Percentiles rank a stretch among this genome's conserved stretches.
phyloP scores from a whole-genome alignment of 2,113 vertebrate genomes.

The Casuarius casuarius region DNA sequence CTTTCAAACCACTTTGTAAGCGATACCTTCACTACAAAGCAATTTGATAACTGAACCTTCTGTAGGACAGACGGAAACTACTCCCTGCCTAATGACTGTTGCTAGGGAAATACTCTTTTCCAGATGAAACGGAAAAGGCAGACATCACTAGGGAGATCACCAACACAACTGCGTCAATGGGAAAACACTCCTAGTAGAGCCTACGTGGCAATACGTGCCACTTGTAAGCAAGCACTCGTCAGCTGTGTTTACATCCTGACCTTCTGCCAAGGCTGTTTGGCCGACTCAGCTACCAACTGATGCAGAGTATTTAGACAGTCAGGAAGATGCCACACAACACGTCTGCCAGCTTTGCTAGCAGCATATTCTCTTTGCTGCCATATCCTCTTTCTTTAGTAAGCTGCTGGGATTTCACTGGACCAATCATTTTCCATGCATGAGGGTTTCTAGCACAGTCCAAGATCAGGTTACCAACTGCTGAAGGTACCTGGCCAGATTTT shows the following conservation, averaged over 20 bases:
- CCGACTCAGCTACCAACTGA: neutral
- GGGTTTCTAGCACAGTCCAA: neutral
- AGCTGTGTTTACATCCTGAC: neutral
- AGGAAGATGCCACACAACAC: rapidly evolving
- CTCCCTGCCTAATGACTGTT: neutral
- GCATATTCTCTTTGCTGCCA: neutral
- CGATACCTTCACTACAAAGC: neutral
- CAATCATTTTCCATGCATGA: neutral
- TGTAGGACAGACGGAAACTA: neutral
- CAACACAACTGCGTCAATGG: neutral
- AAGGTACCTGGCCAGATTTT: neutral
- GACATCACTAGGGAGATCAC: neutral
- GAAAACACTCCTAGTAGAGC: neutral
- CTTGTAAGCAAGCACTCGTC: neutral
- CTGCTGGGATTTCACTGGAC: neutral
- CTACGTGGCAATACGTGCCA: rapidly evolving
- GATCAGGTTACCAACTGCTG: neutral
- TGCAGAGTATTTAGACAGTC: neutral
- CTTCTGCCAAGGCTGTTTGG: neutral
- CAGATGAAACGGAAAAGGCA: neutral
- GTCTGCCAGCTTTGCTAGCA: neutral
- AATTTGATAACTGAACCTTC: neutral
- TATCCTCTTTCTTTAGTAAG: neutral
- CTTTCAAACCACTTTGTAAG: neutral
- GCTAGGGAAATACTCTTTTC: neutral